Conservation (phyloP, 92 coral and sea anemone genomes). For the Porites rus region DNA sequence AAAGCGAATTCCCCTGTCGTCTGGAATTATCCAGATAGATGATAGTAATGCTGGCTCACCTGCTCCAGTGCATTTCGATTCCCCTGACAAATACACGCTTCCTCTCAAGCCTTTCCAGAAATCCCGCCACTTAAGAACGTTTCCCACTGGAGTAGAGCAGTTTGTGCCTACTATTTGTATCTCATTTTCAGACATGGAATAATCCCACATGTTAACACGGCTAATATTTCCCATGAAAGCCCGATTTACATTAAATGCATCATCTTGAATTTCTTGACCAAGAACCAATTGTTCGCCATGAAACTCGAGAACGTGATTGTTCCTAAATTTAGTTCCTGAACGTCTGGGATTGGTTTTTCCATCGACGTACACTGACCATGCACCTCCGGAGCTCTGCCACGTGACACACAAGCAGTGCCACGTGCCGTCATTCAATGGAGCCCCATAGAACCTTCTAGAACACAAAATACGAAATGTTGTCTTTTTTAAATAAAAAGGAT, state of each 20-base stretch:
- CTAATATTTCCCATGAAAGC: constrained; percentile 20
- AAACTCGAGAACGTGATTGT: neutral
- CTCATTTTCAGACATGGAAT: neutral
- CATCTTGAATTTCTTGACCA: neutral
- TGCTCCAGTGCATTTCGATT: constrained; percentile 15
- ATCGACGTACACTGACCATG: constrained; percentile 39
- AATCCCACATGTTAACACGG: constrained; percentile 18
- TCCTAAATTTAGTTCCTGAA: neutral
- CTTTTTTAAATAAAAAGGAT: neutral
- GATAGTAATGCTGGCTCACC: neutral
- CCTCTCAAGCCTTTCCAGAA: neutral
- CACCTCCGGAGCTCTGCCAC: constrained; percentile 29
- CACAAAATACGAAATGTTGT: neutral
- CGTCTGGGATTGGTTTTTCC: constrained; percentile 25
- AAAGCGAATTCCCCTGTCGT: too few relatives aligned
- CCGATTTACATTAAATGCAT: neutral
- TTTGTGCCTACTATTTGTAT: neutral
- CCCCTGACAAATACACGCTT: neutral
- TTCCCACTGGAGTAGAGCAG: neutral
- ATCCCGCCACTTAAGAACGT: constrained; percentile 20
- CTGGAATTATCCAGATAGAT: too few relatives aligned
- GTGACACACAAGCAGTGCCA: constrained; percentile 67
- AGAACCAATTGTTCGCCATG: neutral
- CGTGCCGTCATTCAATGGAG: constrained; percentile 38
- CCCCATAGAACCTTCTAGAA: constrained; percentile 7